Conservation (phyloP, 2,113 vertebrate genomes). For the Zapornia atra region DNA sequence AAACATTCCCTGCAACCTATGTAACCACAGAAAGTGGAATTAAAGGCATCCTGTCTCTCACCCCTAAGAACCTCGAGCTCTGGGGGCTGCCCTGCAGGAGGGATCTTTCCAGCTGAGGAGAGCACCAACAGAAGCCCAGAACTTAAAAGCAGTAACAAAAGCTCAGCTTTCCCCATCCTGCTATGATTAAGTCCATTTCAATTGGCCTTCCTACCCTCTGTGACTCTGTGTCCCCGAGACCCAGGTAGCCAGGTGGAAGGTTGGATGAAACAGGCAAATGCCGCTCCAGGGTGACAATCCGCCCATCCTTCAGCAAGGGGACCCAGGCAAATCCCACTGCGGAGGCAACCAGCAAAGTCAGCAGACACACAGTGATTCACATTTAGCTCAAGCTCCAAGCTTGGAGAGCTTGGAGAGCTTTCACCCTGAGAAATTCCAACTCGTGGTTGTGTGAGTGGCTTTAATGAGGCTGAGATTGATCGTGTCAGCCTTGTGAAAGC, state of each 20-base stretch:
- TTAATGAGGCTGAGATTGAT: not conserved
- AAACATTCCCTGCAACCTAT: not conserved
- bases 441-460: not conserved
- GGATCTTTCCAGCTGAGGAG: not conserved
- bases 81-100: not conserved
- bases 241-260: conserved; percentile 88
- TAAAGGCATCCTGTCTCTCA: not conserved
- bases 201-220: conserved; percentile 79
- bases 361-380: fast-evolving
- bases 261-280: conserved; percentile 87
- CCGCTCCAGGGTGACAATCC: conserved; percentile 87
- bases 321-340: conserved; percentile 92
- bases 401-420: not conserved
- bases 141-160: not conserved
- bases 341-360: not conserved
- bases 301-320: conserved; percentile 89
- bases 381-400: not conserved
- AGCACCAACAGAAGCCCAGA: not conserved
- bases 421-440: not conserved
- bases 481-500: not conserved
- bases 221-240: conserved; percentile 76
- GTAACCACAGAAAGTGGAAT: not conserved
- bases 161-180: not conserved
- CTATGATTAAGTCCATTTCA: not conserved
- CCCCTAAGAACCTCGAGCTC: not conserved